Conservation (phyloP, 1,140 invertebrate genomes). For the Augochlora pura region DNA sequence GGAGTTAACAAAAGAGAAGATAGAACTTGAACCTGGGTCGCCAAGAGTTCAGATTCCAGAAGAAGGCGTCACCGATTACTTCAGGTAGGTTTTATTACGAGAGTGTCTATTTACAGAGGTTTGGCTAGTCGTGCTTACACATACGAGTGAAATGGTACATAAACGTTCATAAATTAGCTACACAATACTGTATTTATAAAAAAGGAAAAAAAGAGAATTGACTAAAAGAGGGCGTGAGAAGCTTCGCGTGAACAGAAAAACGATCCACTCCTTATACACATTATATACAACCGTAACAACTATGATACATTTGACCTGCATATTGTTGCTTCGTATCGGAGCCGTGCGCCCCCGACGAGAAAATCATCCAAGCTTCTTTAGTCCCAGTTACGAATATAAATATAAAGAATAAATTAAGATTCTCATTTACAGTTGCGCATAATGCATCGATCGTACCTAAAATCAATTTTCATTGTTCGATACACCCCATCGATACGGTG, state of each 20-base stretch:
- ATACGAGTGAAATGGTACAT: conserved; percentile 70
- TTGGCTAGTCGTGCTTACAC: conserved; percentile 72
- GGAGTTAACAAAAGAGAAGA: too few relatives aligned
- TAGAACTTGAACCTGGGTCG: too few relatives aligned
- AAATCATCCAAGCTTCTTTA: conserved; percentile 25
- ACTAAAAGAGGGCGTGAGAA: conserved; percentile 44
- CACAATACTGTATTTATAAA: conserved; percentile 71
- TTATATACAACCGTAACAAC: conserved; percentile 74
- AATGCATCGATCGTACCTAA: not conserved
- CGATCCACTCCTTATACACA: conserved; percentile 71
- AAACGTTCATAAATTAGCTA: conserved; percentile 67
- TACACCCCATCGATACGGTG: not conserved
- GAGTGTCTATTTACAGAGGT: conserved; percentile 77
- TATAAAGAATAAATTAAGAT: conserved; percentile 71
- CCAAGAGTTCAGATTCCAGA: too few relatives aligned
- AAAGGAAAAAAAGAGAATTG: conserved; percentile 55
- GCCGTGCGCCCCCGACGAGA: conserved; percentile 29
- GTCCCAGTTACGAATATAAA: conserved; percentile 39
- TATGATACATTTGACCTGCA: conserved; percentile 45
- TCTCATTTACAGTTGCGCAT: conserved; percentile 41
- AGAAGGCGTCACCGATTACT: conserved; percentile 21
- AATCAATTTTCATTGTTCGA: not conserved
- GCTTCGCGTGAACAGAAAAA: conserved; percentile 59
- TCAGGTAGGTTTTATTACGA: conserved; percentile 73
- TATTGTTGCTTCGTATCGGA: conserved; percentile 47